Conservation (phyloP, 2,113 vertebrate genomes). For the Amphiprion ocellaris region DNA sequence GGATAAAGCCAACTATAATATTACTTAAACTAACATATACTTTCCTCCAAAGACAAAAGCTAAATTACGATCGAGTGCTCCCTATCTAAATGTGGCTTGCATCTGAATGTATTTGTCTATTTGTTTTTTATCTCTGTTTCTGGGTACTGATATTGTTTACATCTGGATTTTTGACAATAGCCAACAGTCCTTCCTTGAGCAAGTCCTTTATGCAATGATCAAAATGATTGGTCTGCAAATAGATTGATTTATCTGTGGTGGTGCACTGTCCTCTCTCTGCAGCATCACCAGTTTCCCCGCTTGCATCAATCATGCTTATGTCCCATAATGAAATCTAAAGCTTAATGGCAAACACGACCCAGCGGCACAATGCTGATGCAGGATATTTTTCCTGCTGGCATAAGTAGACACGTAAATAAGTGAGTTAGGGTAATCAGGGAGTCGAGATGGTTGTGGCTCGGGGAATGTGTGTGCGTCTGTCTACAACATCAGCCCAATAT, state of each 20-base stretch:
- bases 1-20: too few relatives aligned
- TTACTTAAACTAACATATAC: too few relatives aligned
- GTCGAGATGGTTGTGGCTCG: conserved; percentile 39
- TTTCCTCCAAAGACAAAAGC: too few relatives aligned
- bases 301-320: conserved; percentile 82
- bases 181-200: conserved; percentile 2
- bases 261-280: conserved; percentile 48
- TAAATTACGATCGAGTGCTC: too few relatives aligned
- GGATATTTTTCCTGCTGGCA: conserved; percentile 76
- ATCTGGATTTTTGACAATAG: conserved; percentile 5
- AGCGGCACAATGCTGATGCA: conserved; percentile 75
- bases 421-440: conserved; percentile 73
- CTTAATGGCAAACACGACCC: conserved; percentile 77
- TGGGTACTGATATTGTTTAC: background rate
- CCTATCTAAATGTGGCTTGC: too few relatives aligned
- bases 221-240: conserved; percentile 46
- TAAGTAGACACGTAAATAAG: conserved; percentile 76
- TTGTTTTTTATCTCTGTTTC: background rate
- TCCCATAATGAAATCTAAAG: conserved; percentile 82
- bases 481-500: conserved; percentile 63
- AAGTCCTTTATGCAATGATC: conserved; percentile 35
- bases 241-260: conserved; percentile 53
- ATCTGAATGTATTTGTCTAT: too few relatives aligned
- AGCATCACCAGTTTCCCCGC: conserved; percentile 59
- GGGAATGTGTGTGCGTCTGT: conserved; percentile 19